These are phyloP conservation scores for Parnassius smintheus DNA, from an alignment of 2,888 invertebrate genomes.

Conservation along the genomic window DNA sequence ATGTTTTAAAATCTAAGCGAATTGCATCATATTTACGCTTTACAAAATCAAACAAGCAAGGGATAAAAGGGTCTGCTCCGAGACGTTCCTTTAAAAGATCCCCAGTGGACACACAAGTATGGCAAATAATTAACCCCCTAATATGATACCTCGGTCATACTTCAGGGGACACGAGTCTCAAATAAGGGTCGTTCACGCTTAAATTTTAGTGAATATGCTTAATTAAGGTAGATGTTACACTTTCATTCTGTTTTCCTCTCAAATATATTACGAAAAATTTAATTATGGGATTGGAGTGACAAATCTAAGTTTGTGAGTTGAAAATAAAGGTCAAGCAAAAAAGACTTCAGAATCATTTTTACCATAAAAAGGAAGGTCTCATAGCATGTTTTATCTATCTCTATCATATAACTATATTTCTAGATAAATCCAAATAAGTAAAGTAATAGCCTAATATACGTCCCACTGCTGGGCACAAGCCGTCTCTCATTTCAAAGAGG, in stretches of 20 bases:
- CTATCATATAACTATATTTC: too few species aligned
- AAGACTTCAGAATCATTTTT: too few species aligned
- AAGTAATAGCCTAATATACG: too few species aligned
- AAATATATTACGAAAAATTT: background rate
- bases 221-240: conserved; percentile 4
- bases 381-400: too few species aligned
- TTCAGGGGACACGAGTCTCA: conserved; percentile 37
- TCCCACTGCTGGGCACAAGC: too few species aligned
- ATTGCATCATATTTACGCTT: conserved; percentile 8
- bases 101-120: conserved; percentile 52
- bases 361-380: too few species aligned
- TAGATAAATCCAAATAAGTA: too few species aligned
- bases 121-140: conserved; percentile 59
- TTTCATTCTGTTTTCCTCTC: background rate
- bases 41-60: conserved; percentile 22
- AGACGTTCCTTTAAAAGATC: conserved; percentile 40
- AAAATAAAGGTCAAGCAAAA: too few species aligned
- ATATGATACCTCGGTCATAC: conserved; percentile 50
- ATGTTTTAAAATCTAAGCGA: conserved; percentile 11
- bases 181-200: conserved; percentile 22
- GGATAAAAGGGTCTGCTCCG: conserved; percentile 19
- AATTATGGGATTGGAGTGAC: too few species aligned
- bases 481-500: too few species aligned
- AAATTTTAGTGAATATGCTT: conserved; percentile 11
- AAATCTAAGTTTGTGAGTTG: too few species aligned